phyloP scores from a whole-genome alignment of 2,113 vertebrate genomes.

The Tenebrosternarchus preto region DNA sequence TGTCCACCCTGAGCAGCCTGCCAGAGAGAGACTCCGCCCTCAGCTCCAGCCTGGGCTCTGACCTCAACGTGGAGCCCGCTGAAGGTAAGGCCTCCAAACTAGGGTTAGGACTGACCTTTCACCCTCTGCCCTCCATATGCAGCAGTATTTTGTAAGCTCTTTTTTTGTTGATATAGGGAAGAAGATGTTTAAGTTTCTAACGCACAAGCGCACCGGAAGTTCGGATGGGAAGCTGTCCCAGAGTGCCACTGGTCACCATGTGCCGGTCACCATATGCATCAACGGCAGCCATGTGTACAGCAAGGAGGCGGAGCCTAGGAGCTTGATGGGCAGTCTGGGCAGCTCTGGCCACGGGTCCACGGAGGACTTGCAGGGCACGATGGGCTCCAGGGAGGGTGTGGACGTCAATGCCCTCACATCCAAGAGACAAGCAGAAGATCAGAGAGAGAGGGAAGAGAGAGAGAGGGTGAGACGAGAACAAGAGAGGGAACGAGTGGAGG shows the following conservation, averaged over 20 bases:
- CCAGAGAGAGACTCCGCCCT: conserved; percentile 67
- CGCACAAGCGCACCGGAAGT: conserved; percentile 81
- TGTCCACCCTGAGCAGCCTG: conserved; percentile 76
- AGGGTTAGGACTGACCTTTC: no score
- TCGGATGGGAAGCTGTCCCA: conserved; percentile 76
- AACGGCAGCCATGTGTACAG: conserved; percentile 88
- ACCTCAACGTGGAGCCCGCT: conserved; percentile 69
- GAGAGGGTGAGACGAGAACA: neutral
- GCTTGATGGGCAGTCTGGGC: conserved; percentile 63
- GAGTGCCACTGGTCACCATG: conserved; percentile 75
- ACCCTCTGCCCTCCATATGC: neutral
- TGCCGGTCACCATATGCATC: conserved; percentile 78
- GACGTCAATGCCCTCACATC: no score
- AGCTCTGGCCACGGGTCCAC: conserved; percentile 72
- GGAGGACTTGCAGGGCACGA: conserved; percentile 62
- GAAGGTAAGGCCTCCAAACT: conserved; percentile 62
- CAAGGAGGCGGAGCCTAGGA: conserved; percentile 72
- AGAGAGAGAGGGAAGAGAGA: conserved; percentile 16
- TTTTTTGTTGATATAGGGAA: conserved; percentile 67
- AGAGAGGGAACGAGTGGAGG: neutral
- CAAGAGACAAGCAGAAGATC: neutral
- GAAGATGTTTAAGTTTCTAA: conserved; percentile 75
- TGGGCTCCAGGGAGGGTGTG: no score
- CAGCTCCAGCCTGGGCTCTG: conserved; percentile 71
- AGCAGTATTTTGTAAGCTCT: neutral